A percentile compares a stretch with the other conserved stretches of the same genome.
Conservation (phyloP, 2,797 vertebrate genomes). For the Lophotriccus pileatus region DNA sequence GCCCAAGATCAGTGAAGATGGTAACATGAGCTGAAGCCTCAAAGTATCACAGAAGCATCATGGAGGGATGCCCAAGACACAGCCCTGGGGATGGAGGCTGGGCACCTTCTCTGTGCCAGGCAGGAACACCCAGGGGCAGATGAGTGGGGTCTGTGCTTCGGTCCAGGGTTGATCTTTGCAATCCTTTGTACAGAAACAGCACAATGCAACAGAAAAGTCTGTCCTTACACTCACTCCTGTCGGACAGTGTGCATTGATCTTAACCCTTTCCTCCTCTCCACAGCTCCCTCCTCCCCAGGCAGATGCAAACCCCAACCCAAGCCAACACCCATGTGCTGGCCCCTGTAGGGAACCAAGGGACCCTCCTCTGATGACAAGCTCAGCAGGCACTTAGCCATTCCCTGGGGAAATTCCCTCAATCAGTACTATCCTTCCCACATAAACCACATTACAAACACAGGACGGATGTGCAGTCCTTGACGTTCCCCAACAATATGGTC, state of each 20-base stretch:
- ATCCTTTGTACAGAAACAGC: neutral
- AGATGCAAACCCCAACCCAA: neutral
- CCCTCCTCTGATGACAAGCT: neutral
- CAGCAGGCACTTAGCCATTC: neutral
- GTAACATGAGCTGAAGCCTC: fast-evolving
- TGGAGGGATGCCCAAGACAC: neutral
- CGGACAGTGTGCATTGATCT: neutral
- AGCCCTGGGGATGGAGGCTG: neutral
- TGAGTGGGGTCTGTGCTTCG: neutral
- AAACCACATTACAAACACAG: fast-evolving
- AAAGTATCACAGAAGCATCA: neutral
- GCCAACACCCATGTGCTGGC: fast-evolving
- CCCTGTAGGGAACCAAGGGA: neutral
- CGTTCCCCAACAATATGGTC: fast-evolving
- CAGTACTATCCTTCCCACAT: fast-evolving
- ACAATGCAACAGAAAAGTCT: too few species aligned
- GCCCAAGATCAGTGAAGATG: neutral
- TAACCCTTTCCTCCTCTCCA: neutral
- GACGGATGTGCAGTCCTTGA: too few species aligned
- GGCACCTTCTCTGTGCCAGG: neutral
- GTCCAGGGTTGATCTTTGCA: neutral
- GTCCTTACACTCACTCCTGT: too few species aligned
- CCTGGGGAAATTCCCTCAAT: neutral
- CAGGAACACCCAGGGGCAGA: neutral
- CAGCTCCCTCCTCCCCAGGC: neutral